Evolutionary conservation across 2,797 vertebrate species (phyloP).

Genomic region (Sebastes kiyomatsui): DNA sequence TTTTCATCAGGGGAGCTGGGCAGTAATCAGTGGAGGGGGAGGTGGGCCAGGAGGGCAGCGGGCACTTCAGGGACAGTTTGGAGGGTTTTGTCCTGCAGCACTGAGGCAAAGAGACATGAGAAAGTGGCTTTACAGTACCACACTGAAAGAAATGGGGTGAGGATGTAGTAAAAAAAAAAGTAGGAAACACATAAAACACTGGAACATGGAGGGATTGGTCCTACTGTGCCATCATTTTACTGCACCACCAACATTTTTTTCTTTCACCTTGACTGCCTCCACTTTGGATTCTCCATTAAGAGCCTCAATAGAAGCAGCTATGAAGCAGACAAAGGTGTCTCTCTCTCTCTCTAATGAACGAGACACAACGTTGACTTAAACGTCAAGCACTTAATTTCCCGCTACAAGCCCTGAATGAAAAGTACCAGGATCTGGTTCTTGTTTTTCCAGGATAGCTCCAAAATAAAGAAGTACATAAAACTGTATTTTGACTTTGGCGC

Average conservation of each 20-base stretch:
- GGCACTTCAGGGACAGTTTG: constrained; percentile 38
- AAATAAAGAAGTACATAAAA: constrained; percentile 70
- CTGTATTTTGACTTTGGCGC: constrained; percentile 58
- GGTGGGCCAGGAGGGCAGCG: constrained; percentile 19
- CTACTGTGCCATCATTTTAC: not conserved
- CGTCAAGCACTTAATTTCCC: constrained; percentile 33
- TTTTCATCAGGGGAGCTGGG: constrained; percentile 60
- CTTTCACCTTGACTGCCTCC: constrained; percentile 11
- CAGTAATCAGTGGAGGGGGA: constrained; percentile 42
- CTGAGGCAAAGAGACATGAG: constrained; percentile 14
- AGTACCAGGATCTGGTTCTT: constrained; percentile 50
- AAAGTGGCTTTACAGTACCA: constrained; percentile 25
- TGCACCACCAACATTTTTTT: constrained; percentile 14
- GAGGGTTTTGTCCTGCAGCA: constrained; percentile 30
- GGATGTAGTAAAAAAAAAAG: constrained; percentile 25
- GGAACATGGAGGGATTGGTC: not conserved
- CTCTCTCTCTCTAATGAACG: constrained; percentile 34
- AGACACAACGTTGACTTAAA: constrained; percentile 13
- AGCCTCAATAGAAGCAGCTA: constrained; percentile 25
- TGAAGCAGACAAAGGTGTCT: constrained; percentile 26
- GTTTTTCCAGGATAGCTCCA: constrained; percentile 62
- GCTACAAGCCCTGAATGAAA: constrained; percentile 47
- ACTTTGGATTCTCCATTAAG: constrained; percentile 24
- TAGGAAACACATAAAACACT: constrained; percentile 43
- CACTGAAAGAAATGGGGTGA: not conserved